Evolutionary conservation across 2,888 invertebrate species (phyloP).

Genomic region (Epistrophe eligans): DNA sequence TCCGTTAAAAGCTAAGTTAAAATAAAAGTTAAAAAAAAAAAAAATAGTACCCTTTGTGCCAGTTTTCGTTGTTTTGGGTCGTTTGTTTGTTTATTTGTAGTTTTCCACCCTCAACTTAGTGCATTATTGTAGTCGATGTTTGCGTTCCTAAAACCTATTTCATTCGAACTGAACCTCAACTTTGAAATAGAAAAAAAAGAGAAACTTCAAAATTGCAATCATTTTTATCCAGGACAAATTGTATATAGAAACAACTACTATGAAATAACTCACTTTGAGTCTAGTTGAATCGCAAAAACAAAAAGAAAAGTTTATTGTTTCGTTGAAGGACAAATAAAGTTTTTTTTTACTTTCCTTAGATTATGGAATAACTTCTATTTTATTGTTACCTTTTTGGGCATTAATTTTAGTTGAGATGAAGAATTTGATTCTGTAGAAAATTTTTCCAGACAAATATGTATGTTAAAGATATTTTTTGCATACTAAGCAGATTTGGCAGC

Average conservation of each 20-base stretch:
- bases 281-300: conserved; percentile 20
- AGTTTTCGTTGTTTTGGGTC: conserved; percentile 60
- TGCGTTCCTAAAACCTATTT: conserved; percentile 75
- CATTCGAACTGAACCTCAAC: conserved; percentile 43
- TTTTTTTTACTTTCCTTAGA: conserved; percentile 23
- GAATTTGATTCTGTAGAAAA: not conserved
- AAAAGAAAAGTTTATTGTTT: conserved; percentile 50
- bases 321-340: conserved; percentile 47
- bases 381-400: not conserved
- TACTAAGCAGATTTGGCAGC: not conserved
- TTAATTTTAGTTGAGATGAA: not conserved
- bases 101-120: conserved; percentile 57
- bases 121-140: conserved; percentile 68
- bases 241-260: conserved; percentile 21
- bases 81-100: conserved; percentile 37
- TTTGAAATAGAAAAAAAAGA: conserved; percentile 36
- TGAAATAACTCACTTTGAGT: conserved; percentile 65
- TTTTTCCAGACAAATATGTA: not conserved
- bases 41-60: conserved; percentile 56
- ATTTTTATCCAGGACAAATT: conserved; percentile 50
- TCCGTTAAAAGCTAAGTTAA: conserved; percentile 27
- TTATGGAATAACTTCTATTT: conserved; percentile 7
- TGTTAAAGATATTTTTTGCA: not conserved
- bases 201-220: conserved; percentile 67
- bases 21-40: conserved; percentile 8